Evolutionary conservation across 2,797 vertebrate genomes (phyloP).

Genomic region (Eutrigla gurnardus): DNA sequence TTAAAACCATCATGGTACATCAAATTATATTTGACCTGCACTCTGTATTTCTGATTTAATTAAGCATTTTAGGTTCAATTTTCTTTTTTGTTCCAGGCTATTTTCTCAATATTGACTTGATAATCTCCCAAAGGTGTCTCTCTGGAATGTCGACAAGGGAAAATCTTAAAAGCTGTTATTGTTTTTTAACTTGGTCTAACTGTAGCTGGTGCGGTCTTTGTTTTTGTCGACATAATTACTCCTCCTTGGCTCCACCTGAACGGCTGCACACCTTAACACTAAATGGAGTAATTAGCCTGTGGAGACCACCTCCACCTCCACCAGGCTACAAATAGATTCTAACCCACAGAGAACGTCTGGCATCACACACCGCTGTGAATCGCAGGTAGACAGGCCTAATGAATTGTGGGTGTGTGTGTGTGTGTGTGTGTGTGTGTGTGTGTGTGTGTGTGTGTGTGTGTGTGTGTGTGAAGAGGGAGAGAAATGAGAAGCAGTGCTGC

Average conservation of each 20-base stretch:
- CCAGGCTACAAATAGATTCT: slow-evolving; percentile 64
- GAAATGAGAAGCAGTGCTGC: slow-evolving; percentile 1
- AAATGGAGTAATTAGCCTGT: slow-evolving; percentile 70
- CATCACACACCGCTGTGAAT: slow-evolving; percentile 48
- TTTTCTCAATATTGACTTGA: slow-evolving; percentile 27
- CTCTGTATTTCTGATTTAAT: slow-evolving; percentile 5
- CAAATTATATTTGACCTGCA: slow-evolving; percentile 1
- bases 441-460: background rate
- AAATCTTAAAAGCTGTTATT: slow-evolving; percentile 49
- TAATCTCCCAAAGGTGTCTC: slow-evolving; percentile 8
- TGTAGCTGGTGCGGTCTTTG: slow-evolving; percentile 7
- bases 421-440: slow-evolving; percentile 17
- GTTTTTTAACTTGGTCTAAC: slow-evolving; percentile 48
- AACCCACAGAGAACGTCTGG: slow-evolving; percentile 60
- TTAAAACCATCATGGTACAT: background rate
- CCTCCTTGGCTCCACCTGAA: slow-evolving; percentile 50
- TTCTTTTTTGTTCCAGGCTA: background rate
- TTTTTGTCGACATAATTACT: slow-evolving; percentile 62
- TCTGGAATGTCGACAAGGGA: slow-evolving; percentile 18
- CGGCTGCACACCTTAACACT: slow-evolving; percentile 60
- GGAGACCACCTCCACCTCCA: slow-evolving; percentile 61
- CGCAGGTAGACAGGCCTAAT: slow-evolving; percentile 49
- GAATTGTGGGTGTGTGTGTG: slow-evolving; percentile 31
- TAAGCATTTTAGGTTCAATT: background rate
- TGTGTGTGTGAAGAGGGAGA: background rate